Evolutionary conservation across 2,113 vertebrate genomes (phyloP).

Genomic region (Chaenocephalus aceratus): DNA sequence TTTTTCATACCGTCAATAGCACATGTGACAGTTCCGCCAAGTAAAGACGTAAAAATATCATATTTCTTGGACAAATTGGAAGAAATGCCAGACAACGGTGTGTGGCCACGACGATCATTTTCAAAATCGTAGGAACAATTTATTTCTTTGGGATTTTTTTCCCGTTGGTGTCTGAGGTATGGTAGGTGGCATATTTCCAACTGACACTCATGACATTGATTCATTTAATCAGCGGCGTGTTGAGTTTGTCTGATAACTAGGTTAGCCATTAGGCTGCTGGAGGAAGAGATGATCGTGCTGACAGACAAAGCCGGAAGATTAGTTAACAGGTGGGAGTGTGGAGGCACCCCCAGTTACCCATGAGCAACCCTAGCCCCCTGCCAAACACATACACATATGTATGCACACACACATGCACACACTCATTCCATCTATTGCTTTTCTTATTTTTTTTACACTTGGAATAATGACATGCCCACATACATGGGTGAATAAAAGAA

Average conservation of each 20-base stretch:
- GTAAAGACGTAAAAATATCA: neutral
- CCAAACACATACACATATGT: slow-evolving; percentile 12
- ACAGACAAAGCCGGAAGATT: slow-evolving; percentile 63
- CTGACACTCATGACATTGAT: neutral
- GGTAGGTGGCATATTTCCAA: neutral
- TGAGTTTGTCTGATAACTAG: slow-evolving; percentile 55
- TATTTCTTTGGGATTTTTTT: neutral
- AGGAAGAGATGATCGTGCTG: slow-evolving; percentile 68
- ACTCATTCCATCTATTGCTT: slow-evolving; percentile 18
- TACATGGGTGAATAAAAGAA: slow-evolving; percentile 66
- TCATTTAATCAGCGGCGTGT: slow-evolving; percentile 19
- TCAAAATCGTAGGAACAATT: too few relatives aligned
- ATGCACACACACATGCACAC: slow-evolving; percentile 6
- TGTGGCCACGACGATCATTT: neutral
- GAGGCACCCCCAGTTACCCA: slow-evolving; percentile 4
- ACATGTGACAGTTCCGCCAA: neutral
- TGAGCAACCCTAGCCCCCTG: neutral
- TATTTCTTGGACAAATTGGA: neutral
- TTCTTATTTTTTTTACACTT: slow-evolving; percentile 43
- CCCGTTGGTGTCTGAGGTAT: neutral
- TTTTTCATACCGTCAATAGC: neutral
- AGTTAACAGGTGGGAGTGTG: slow-evolving; percentile 69
- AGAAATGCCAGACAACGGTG: neutral
- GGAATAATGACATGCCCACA: slow-evolving; percentile 66
- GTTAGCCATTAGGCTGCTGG: slow-evolving; percentile 70